Percentiles rank a stretch among this genome's conserved stretches.
These are phyloP conservation scores for Morinoia aosen DNA, from an alignment of 2,888 invertebrate genomes.

Conservation along the genomic window DNA sequence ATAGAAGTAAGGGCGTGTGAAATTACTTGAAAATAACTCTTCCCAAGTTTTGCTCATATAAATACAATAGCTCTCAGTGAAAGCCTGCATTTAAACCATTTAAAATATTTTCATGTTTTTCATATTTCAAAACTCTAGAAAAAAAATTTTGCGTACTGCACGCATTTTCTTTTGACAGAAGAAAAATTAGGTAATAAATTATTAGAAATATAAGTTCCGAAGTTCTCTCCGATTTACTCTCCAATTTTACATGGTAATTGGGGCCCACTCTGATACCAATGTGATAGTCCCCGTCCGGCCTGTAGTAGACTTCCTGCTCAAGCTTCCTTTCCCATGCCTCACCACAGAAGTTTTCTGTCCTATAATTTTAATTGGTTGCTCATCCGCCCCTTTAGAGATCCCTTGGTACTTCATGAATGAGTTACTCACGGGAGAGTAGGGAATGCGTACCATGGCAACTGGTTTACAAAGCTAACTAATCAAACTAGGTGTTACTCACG, in stretches of 20 bases:
- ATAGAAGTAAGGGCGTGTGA: too few species aligned
- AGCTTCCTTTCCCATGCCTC: neutral
- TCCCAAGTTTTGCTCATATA: too few species aligned
- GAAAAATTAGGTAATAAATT: neutral
- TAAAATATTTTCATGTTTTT: neutral
- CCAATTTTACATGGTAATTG: neutral
- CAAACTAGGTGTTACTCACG: too few species aligned
- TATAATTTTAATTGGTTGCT: neutral
- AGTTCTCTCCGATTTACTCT: neutral
- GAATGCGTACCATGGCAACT: neutral
- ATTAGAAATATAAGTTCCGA: neutral
- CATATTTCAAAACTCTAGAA: neutral
- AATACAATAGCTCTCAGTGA: too few species aligned
- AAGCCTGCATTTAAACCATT: too few species aligned
- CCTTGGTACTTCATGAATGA: neutral
- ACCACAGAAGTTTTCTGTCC: neutral
- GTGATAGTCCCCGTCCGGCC: neutral
- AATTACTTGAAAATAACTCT: too few species aligned
- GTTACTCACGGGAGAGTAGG: neutral
- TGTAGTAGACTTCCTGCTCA: neutral
- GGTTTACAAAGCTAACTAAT: too few species aligned
- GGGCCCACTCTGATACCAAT: neutral
- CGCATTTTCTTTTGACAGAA: neutral
- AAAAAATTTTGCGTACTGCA: neutral
- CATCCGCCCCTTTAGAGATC: neutral